Percentiles rank a stretch among this genome's conserved stretches.
phyloP scores from a whole-genome alignment of 2,888 invertebrate genomes.

The Nemapogon koenigi region DNA sequence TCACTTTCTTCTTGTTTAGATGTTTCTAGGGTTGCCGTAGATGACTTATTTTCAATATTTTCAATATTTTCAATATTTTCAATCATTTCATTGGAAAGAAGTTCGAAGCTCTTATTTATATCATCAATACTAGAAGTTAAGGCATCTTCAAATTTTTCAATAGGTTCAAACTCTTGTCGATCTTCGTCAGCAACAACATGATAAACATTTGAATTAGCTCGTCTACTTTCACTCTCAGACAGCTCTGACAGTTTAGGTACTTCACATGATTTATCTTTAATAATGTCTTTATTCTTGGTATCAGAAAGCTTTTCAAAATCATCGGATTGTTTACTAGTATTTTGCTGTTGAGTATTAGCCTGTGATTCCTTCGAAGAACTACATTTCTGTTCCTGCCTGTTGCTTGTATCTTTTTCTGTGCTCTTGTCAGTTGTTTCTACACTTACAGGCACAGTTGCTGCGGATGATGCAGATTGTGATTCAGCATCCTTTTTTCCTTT shows the following conservation, averaged over 20 bases:
- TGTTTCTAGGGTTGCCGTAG: conserved; percentile 20
- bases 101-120: conserved; percentile 48
- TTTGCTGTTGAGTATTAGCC: neutral
- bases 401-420: no score
- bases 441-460: no score
- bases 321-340: conserved; percentile 32
- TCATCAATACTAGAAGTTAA: conserved; percentile 48
- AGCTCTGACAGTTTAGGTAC: no score
- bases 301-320: conserved; percentile 12
- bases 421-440: no score
- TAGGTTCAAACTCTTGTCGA: conserved; percentile 30
- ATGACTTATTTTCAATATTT: conserved; percentile 31
- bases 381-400: no score
- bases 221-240: conserved; percentile 14
- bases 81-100: conserved; percentile 29
- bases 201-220: neutral
- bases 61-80: conserved; percentile 13
- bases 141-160: conserved; percentile 53
- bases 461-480: neutral
- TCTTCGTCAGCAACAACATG: neutral
- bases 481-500: neutral
- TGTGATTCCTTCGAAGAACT: neutral
- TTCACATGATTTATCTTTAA: conserved; percentile 14
- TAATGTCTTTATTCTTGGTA: conserved; percentile 12
- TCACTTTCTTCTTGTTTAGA: conserved; percentile 34